Evolutionary conservation across 1,140 invertebrate genomes (phyloP), one percentile per base, ranked within the genome.

Genomic region (Oreohelix idahoensis): DNA sequence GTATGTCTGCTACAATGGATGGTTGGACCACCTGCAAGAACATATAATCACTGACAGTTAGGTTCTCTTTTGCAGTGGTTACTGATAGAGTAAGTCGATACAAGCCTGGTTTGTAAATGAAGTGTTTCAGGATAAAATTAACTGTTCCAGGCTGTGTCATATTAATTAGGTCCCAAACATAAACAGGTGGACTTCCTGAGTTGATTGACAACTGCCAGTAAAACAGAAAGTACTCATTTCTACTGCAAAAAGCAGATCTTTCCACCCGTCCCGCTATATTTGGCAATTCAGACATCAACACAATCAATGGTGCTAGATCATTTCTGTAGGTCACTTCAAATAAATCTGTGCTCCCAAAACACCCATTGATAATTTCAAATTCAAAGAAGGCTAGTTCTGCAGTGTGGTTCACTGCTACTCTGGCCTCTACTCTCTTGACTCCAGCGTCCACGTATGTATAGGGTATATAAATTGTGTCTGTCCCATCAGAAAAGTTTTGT

Each of bases 281-380:
- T 35, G n/a, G 63, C 17, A 66, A 2, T 11, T 66, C n/a, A 32
- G 63, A 66, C 29, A 66, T 66, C n/a, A 66, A n/a, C 32, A 66
- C 63, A 8, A 17, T 32, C 29, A 66, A 32, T 32, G 63, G 63
- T 32, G 29, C 32, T 17, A 32, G n/a, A 17, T 66, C 63, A 32
- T 66, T 29, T 32, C 63, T 66, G 29, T 66, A 66, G 29, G n/a
- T 32, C 63, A 66, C 63, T 66, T 66, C 63, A 66, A 66, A 66
- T 35, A 66, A 66, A 66, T 66, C 63, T 15, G 63, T 66, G 53
- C 20, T 58, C 1, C 32, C 29, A 66, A 66, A 32, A 66, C 63
- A 66, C n/a, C 63, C 63, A 66, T 17, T 5, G 17, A 66, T 32
- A 5, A 23, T 32, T 32, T 29, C 32, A 32, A 66, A 66, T 32